Conservation (phyloP, 2,113 vertebrate genomes). For the Amazona vittata region DNA sequence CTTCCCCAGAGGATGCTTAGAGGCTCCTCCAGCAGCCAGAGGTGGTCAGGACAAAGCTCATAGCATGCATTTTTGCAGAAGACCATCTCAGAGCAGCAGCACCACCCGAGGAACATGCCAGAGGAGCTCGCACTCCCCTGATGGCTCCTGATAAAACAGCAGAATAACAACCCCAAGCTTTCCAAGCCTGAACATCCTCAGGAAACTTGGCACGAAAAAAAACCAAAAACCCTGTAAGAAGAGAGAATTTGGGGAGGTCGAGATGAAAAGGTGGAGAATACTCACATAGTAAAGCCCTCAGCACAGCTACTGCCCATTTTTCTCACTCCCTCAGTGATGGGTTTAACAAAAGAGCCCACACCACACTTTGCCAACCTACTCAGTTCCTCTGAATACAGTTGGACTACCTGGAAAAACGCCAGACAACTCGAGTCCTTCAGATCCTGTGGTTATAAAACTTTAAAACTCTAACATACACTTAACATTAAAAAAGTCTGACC, state of each 20-base stretch:
- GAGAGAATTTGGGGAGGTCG: background rate
- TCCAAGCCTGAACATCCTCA: background rate
- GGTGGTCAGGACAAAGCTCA: background rate
- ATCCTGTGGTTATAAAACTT: background rate
- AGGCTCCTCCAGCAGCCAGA: background rate
- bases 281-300: background rate
- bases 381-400: background rate
- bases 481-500: background rate
- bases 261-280: background rate
- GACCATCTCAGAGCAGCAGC: background rate
- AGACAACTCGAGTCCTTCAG: background rate
- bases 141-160: background rate
- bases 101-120: background rate
- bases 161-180: background rate
- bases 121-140: fast-evolving
- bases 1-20: background rate
- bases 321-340: background rate
- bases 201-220: background rate
- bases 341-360: slow-evolving; percentile 3
- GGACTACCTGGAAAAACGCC: background rate
- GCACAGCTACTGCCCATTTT: background rate
- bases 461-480: background rate
- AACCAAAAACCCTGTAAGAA: background rate
- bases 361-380: background rate
- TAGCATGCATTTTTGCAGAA: fast-evolving